These are phyloP conservation scores for Ceyx margarethae DNA, from an alignment of 2,113 vertebrate species.

Conservation along the genomic window DNA sequence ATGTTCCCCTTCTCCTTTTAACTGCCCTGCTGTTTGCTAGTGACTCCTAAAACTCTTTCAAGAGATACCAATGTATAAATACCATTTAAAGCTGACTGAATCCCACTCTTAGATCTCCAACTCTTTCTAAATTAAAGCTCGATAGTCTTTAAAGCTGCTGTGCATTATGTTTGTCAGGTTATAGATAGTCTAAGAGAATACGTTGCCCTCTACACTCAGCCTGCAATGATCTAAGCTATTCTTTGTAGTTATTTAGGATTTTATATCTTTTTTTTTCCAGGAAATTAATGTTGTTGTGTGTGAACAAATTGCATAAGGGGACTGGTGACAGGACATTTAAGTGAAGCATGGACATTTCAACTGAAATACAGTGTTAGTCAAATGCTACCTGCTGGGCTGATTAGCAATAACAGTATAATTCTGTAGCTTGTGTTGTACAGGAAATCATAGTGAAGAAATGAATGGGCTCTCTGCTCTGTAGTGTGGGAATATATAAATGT, in stretches of 20 bases:
- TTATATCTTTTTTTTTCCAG: not conserved
- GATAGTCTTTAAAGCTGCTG: not conserved
- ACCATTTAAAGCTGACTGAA: not conserved
- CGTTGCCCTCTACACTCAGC: not conserved
- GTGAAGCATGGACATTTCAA: constrained; percentile 4
- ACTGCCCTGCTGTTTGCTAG: not conserved
- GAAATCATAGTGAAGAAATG: not conserved
- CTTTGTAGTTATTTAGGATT: not conserved
- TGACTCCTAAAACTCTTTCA: not conserved
- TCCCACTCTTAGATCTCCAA: not conserved
- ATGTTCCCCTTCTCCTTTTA: not conserved
- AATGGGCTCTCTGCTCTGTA: not conserved
- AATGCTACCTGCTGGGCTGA: constrained; percentile 29
- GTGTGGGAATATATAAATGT: not conserved
- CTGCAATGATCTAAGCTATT: not conserved
- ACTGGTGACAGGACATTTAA: not conserved
- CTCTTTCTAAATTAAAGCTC: not conserved
- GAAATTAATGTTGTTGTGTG: not conserved
- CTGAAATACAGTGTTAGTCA: not conserved
- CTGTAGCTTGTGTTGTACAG: not conserved
- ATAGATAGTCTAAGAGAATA: not conserved
- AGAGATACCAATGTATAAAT: not conserved
- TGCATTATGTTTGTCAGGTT: not conserved
- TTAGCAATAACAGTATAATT: not conserved
- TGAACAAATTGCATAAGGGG: not conserved